These are phyloP conservation scores for Aurelia sp. DNA, from an alignment of 30 jellyfish, hydroid and myxozoan species.

Conservation along the genomic window DNA sequence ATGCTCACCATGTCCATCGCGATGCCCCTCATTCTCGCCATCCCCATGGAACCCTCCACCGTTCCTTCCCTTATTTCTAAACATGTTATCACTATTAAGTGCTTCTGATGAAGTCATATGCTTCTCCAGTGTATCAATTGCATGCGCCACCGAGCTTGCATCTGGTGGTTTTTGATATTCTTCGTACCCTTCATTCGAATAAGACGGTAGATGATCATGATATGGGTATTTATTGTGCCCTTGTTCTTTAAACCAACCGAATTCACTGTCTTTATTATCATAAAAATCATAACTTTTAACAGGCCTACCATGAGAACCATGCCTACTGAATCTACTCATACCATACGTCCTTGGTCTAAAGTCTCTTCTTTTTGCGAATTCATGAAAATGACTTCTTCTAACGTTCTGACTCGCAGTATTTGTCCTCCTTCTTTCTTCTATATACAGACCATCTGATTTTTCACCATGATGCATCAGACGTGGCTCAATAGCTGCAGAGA, in stretches of 20 bases:
- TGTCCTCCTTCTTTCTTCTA: too few species aligned
- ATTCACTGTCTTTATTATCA: constrained; percentile 31
- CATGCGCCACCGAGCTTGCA: constrained; percentile 31
- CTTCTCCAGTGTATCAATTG: constrained; percentile 32
- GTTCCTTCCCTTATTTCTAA: constrained; percentile 15
- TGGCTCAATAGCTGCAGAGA: too few species aligned
- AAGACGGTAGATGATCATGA: not conserved
- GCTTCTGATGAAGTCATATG: constrained; percentile 51
- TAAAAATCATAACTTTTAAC: constrained; percentile 57
- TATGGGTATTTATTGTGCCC: constrained; percentile 46
- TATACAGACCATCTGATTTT: too few species aligned
- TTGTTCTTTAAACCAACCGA: constrained; percentile 40
- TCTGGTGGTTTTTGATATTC: constrained; percentile 48
- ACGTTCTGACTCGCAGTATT: too few species aligned
- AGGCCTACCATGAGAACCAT: constrained; percentile 6
- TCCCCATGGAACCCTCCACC: constrained; percentile 1
- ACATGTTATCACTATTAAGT: constrained; percentile 44
- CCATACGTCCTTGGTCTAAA: not conserved
- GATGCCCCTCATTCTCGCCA: not conserved
- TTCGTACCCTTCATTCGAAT: constrained; percentile 45
- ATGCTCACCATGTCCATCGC: constrained; percentile 10
- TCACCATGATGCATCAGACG: too few species aligned
- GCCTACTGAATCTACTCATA: not conserved
- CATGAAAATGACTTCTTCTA: too few species aligned
- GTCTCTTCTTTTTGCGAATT: too few species aligned